These are phyloP conservation scores for Carettochelys insculpta DNA, from an alignment of 2,113 vertebrate genomes.

Conservation along the genomic window DNA sequence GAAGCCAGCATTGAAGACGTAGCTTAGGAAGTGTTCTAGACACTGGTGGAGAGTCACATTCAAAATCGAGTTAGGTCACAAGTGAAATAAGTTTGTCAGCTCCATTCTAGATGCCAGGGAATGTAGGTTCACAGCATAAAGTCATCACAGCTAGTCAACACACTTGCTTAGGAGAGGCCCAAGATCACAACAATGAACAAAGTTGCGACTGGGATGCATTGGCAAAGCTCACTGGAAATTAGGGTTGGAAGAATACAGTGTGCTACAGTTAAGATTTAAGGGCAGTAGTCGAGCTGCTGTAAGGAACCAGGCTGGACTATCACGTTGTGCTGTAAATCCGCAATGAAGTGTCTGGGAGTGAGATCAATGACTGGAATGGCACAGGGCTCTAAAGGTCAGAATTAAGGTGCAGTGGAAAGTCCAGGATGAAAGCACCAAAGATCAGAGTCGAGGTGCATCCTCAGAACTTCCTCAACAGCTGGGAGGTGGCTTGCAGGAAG, in stretches of 20 bases:
- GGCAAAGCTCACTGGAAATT: not conserved
- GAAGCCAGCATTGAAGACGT: not conserved
- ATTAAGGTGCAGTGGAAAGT: rapidly evolving
- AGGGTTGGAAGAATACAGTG: not conserved
- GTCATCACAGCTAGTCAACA: not conserved
- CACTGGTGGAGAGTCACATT: rapidly evolving
- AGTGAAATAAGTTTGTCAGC: rapidly evolving
- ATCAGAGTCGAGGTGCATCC: too few relatives aligned
- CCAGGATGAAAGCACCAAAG: too few relatives aligned
- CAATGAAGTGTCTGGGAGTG: too few relatives aligned
- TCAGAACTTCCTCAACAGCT: too few relatives aligned
- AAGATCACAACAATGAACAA: not conserved
- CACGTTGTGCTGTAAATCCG: too few relatives aligned
- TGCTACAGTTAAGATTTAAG: too few relatives aligned
- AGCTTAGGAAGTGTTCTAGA: rapidly evolving
- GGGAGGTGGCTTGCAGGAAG: too few relatives aligned
- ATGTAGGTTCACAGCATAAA: rapidly evolving
- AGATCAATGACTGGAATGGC: not conserved
- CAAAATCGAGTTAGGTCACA: not conserved
- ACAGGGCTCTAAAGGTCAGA: not conserved
- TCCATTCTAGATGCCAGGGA: not conserved
- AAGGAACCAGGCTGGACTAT: too few relatives aligned
- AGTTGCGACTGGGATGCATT: not conserved
- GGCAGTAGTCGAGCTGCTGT: too few relatives aligned
- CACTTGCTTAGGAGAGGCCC: not conserved